Evolutionary conservation across 1,140 invertebrate species (phyloP).

Genomic region (Cryptotermes secundus): DNA sequence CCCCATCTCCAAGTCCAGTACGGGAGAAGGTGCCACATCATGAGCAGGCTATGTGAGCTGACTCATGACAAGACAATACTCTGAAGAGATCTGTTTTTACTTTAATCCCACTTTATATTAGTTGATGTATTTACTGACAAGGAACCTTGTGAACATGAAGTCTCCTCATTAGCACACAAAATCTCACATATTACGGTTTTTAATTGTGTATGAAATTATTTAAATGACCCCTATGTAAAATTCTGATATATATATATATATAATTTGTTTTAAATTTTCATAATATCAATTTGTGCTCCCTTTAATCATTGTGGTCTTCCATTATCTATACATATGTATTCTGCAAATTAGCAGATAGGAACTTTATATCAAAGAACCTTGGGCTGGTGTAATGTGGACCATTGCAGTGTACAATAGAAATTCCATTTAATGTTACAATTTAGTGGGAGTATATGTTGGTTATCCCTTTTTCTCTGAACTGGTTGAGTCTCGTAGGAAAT

Average conservation of each 20-base stretch:
- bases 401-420: not conserved
- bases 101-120: not conserved
- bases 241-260: not conserved
- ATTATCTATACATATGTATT: conserved; percentile 24
- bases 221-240: not conserved
- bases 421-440: not conserved
- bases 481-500: too few species aligned
- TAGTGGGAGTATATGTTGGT: too few species aligned
- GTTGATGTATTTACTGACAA: not conserved
- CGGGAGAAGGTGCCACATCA: not conserved
- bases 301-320: not conserved
- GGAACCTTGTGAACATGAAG: not conserved
- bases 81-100: not conserved
- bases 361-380: not conserved
- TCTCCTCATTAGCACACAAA: too few species aligned
- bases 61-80: not conserved
- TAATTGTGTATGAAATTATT: not conserved
- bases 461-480: too few species aligned
- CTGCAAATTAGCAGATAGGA: conserved; percentile 20
- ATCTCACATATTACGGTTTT: not conserved
- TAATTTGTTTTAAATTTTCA: not conserved
- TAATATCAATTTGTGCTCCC: not conserved
- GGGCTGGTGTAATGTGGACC: not conserved
- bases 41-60: conserved; percentile 1
- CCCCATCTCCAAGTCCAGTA: conserved; percentile 32